phyloP scores from a whole-genome alignment of 1,140 invertebrate genomes.

The Parasteatoda tepidariorum region DNA sequence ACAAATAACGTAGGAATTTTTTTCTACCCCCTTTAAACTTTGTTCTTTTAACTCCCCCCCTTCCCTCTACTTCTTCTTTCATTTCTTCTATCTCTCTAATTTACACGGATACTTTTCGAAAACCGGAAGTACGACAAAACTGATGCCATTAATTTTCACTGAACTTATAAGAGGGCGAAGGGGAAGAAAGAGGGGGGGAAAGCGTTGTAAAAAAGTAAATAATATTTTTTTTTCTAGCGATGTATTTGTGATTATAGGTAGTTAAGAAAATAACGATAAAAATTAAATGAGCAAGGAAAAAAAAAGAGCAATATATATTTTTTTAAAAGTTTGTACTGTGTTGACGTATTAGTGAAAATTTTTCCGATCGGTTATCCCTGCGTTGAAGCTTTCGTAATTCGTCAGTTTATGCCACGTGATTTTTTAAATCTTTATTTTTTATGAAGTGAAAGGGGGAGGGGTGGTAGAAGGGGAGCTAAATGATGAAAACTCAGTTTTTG shows the following conservation, averaged over 20 bases:
- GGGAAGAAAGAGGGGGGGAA: not conserved
- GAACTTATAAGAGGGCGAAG: conserved; percentile 46
- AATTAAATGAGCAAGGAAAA: conserved; percentile 58
- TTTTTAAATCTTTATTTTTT: not conserved
- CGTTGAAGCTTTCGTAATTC: not conserved
- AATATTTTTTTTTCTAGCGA: conserved; percentile 9
- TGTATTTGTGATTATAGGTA: conserved; percentile 37
- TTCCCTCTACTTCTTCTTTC: conserved; percentile 6
- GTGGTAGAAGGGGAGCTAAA: not conserved
- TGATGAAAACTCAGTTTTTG: not conserved
- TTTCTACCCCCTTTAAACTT: conserved; percentile 51
- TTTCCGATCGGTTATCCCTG: not conserved
- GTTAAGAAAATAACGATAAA: conserved; percentile 57
- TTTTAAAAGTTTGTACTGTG: not conserved
- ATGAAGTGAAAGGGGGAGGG: not conserved
- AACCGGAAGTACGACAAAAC: conserved; percentile 59
- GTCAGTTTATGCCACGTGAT: not conserved
- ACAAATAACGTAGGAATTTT: conserved; percentile 54
- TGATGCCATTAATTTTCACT: conserved; percentile 59
- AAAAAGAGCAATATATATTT: not conserved
- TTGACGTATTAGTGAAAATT: not conserved
- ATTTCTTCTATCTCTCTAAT: conserved; percentile 60
- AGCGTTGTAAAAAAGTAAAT: not conserved
- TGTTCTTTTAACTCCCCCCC: not conserved
- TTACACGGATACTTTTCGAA: conserved; percentile 60